A percentile compares a stretch with the other conserved stretches of the same genome.
Evolutionary conservation across 2,888 invertebrate species (phyloP).

Genomic region (Peribatodes rhomboidaria): DNA sequence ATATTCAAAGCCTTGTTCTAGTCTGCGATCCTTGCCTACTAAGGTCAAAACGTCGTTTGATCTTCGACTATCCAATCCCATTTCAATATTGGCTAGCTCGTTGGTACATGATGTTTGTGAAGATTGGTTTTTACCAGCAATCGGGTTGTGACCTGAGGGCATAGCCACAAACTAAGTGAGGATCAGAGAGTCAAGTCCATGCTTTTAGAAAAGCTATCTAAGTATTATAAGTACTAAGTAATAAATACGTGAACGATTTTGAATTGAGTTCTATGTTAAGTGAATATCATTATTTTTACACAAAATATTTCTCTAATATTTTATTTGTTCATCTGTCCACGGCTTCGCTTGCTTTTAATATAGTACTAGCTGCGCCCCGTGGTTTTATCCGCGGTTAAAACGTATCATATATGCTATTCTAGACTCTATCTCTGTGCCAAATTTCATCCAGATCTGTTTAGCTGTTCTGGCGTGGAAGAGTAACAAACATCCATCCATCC

Average conservation of each 20-base stretch:
- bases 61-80: constrained; percentile 32
- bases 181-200: background rate
- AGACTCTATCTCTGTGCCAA: too few species aligned
- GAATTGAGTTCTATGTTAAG: background rate
- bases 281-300: too few species aligned
- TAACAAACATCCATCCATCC: too few species aligned
- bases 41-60: constrained; percentile 22
- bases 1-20: background rate
- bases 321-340: too few species aligned
- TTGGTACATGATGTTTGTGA: constrained; percentile 51
- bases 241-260: background rate
- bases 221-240: background rate
- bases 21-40: background rate
- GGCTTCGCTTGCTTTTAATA: too few species aligned
- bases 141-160: constrained; percentile 46
- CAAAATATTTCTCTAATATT: too few species aligned
- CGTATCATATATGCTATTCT: too few species aligned
- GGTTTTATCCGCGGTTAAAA: too few species aligned
- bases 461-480: too few species aligned
- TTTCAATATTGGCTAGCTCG: constrained; percentile 53
- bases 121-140: constrained; percentile 42
- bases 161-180: constrained; percentile 12
- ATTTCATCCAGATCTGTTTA: too few species aligned
- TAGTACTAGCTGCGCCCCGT: too few species aligned
- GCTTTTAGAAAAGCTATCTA: background rate